These are phyloP conservation scores for Cyclophora punctaria DNA, from an alignment of 2,888 invertebrate genomes.

Conservation along the genomic window DNA sequence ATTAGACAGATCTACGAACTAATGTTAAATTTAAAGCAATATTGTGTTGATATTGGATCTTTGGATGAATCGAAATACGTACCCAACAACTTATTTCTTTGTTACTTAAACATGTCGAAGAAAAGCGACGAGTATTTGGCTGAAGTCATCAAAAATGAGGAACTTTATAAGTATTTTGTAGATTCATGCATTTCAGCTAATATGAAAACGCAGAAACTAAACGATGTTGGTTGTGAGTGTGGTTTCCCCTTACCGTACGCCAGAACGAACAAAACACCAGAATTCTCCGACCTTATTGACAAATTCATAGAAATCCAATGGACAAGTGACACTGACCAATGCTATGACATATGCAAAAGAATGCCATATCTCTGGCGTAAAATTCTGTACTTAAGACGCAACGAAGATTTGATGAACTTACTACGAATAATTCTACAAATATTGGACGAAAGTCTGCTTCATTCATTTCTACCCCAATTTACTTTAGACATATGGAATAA, in stretches of 20 bases:
- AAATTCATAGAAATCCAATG: constrained; percentile 71
- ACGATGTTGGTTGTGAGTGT: constrained; percentile 73
- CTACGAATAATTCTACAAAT: constrained; percentile 77
- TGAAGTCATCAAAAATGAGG: constrained; percentile 50
- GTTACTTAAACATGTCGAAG: constrained; percentile 45
- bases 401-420: constrained; percentile 66
- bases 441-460: constrained; percentile 72
- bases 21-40: constrained; percentile 56
- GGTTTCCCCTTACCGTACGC: constrained; percentile 74
- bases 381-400: constrained; percentile 65
- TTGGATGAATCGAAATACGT: constrained; percentile 55
- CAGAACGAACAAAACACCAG: constrained; percentile 51
- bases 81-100: constrained; percentile 59
- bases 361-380: constrained; percentile 79
- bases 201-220: constrained; percentile 48
- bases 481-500: constrained; percentile 77
- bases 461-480: constrained; percentile 70
- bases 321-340: constrained; percentile 53
- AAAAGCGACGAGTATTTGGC: constrained; percentile 42
- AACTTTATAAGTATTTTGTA: constrained; percentile 67
- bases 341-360: constrained; percentile 69
- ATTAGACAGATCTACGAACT: constrained; percentile 56
- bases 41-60: constrained; percentile 55
- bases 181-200: constrained; percentile 76
- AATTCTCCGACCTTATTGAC: constrained; percentile 73